Base-by-base conservation (phyloP, 1,140 invertebrate genomes). In the Nephila pilipes region DNA sequence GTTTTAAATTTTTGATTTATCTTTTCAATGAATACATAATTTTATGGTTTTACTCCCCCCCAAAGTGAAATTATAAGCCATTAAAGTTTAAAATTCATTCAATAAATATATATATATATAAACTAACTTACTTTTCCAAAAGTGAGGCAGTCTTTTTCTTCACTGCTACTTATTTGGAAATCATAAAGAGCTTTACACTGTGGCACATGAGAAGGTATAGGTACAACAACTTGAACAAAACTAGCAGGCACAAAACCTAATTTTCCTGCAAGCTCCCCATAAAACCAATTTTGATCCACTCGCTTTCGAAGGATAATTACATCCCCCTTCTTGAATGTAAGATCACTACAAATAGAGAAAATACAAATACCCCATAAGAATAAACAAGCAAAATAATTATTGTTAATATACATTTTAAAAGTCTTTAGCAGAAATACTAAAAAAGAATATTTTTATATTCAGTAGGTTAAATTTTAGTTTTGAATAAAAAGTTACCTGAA, bases 121-220 rank as follows among this genome's bases (percentile, higher is more conserved):
- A 8, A 65, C n/a, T 63, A 32, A 60, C 75, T 32, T 96, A 98
- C 98, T 97, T 99, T 99, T 95, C 97, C 97, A 95, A 99, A 99
- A 38, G 97, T 97, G 54, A 99, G 96, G 96, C 98, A 99, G 69
- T 98, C 98, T 96, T 99, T 98, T 94, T 99, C 98, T 81, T 94
- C 94, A 94, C 98, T 98, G 94, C 98, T 97, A 94, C 98, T 97
- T 0, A 97, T 97, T 94, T 97, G 97, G 95, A 99, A 99, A 96
- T 99, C 98, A 95, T 98, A 99, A 63, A 99, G 96, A 79, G 98
- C 98, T 96, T 98, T 98, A 95, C 98, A 99, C 95, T 98, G 97
- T 80, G 98, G 97, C 85, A 98, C 95, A 18, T 97, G 97, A 57
- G 81, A 54, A 80, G 92, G 92, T 58, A 93, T 79, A 54, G 93